phyloP scores from a whole-genome alignment of 2,113 vertebrate species.

The Toxotes chatareus region DNA sequence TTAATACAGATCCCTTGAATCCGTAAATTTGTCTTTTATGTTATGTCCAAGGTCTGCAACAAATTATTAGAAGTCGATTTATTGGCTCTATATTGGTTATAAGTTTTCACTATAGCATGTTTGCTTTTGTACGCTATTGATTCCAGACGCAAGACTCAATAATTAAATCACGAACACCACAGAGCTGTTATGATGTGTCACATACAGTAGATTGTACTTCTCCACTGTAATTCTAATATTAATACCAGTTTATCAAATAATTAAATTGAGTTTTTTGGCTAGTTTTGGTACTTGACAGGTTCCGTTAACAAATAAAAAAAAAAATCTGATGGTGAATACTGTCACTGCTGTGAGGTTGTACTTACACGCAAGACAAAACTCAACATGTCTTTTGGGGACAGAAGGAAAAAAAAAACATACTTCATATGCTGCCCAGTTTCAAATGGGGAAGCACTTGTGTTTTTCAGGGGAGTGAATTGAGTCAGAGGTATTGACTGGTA shows the following conservation, averaged over 20 bases:
- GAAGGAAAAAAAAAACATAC: not conserved
- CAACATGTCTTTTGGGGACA: not conserved
- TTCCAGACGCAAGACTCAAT: not conserved
- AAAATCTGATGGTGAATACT: not conserved
- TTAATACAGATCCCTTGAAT: too few relatives aligned
- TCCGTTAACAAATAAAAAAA: not conserved
- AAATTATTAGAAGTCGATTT: too few relatives aligned
- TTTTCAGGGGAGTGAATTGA: slow-evolving; percentile 55
- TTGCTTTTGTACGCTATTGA: not conserved
- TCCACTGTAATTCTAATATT: not conserved
- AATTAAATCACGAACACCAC: not conserved
- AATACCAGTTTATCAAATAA: not conserved
- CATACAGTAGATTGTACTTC: not conserved
- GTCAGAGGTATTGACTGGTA: slow-evolving; percentile 70
- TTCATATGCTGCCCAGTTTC: slow-evolving; percentile 34
- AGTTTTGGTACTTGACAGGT: not conserved
- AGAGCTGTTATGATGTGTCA: not conserved
- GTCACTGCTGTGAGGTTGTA: not conserved
- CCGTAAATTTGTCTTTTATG: too few relatives aligned
- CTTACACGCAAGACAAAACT: not conserved
- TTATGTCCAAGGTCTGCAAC: too few relatives aligned
- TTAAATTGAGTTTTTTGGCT: not conserved
- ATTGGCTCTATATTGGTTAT: not conserved
- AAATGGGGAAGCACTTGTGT: slow-evolving; percentile 38
- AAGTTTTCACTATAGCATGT: not conserved